These are phyloP conservation scores for Thymallus thymallus DNA, from an alignment of 2,113 vertebrate species.

Conservation along the genomic window DNA sequence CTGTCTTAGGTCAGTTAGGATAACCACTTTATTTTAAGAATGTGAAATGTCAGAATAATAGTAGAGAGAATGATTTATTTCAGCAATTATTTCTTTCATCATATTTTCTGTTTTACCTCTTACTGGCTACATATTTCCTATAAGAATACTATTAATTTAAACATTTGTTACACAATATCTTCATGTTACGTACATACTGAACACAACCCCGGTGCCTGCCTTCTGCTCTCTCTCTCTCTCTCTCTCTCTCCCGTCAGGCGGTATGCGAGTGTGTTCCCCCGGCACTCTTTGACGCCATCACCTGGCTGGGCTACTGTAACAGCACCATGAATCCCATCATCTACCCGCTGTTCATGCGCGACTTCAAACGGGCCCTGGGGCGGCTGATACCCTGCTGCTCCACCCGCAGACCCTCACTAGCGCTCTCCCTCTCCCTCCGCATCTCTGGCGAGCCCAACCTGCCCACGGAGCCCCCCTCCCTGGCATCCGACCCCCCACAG, in stretches of 20 bases:
- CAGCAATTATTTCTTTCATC: too few species aligned
- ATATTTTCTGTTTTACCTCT: too few species aligned
- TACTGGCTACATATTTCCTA: too few species aligned
- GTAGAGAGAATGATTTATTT: too few species aligned
- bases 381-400: constrained; percentile 84
- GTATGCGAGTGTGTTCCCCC: constrained; percentile 85
- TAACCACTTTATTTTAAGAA: too few species aligned
- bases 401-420: constrained; percentile 66
- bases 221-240: not conserved
- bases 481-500: constrained; percentile 66
- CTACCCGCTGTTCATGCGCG: constrained; percentile 96
- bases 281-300: constrained; percentile 86
- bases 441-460: constrained; percentile 85
- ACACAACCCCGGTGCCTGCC: too few species aligned
- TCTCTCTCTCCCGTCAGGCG: constrained; percentile 65
- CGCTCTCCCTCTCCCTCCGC: constrained; percentile 84
- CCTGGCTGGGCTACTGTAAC: constrained; percentile 98
- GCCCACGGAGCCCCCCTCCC: constrained; percentile 69
- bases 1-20: too few species aligned
- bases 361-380: constrained; percentile 93
- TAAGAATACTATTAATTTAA: too few species aligned
- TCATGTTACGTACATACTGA: too few species aligned
- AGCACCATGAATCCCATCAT: constrained; percentile 99
- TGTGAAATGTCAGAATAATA: too few species aligned
- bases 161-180: too few species aligned